These are phyloP conservation scores for Centrocercus urophasianus DNA, from an alignment of 2,113 vertebrate species.

Conservation along the genomic window DNA sequence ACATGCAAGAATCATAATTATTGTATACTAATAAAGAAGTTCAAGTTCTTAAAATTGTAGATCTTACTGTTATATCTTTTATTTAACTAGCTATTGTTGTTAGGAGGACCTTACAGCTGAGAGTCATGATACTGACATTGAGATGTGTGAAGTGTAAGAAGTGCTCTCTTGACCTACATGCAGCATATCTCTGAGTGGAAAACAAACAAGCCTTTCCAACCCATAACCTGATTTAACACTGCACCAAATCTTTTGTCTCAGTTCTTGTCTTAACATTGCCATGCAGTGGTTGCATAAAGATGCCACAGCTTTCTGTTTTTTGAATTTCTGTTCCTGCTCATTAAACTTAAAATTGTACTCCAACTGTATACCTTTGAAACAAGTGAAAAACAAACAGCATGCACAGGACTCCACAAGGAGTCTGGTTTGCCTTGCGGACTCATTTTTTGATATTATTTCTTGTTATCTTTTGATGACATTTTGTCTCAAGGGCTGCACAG, in stretches of 20 bases:
- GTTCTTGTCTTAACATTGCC: not conserved
- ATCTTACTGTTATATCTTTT: not conserved
- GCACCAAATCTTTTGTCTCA: not conserved
- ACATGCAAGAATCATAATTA: not conserved
- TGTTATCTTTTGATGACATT: not conserved
- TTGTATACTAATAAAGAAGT: not conserved
- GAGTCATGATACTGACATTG: not conserved
- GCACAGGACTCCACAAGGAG: not conserved
- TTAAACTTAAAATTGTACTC: not conserved
- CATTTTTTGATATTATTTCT: not conserved
- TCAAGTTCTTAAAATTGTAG: not conserved
- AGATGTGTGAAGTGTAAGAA: not conserved
- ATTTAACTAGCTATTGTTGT: not conserved
- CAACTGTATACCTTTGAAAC: not conserved
- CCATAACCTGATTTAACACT: not conserved
- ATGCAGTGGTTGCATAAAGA: not conserved
- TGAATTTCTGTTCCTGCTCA: not conserved
- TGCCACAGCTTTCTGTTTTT: not conserved
- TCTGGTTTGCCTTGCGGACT: not conserved
- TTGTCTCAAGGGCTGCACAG: not conserved
- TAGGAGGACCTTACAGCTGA: not conserved
- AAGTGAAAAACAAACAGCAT: not conserved
- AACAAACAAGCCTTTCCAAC: slow-evolving; percentile 9
- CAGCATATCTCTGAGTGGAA: not conserved
- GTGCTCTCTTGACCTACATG: not conserved